These are phyloP conservation scores for Leptopterna dolabrata DNA, from an alignment of 2,888 invertebrate species.

Conservation along the genomic window DNA sequence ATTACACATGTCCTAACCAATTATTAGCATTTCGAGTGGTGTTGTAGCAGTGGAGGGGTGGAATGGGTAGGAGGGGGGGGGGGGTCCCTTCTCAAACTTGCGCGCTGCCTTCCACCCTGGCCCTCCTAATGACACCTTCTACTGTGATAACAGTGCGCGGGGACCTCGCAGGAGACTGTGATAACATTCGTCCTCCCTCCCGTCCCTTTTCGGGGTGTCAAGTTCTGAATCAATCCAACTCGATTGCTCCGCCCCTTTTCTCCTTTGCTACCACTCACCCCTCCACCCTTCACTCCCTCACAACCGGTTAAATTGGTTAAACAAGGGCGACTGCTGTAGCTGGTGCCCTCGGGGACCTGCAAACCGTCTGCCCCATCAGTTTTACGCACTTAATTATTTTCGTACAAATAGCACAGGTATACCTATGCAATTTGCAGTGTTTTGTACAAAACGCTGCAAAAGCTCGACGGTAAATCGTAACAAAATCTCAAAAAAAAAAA, in stretches of 20 bases:
- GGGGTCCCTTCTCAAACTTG: conserved; percentile 22
- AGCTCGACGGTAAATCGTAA: no score
- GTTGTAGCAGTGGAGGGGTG: no score
- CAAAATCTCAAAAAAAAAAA: no score
- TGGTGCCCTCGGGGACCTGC: no score
- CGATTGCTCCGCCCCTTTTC: conserved; percentile 7
- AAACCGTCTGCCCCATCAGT: no score
- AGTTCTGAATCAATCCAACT: conserved; percentile 43
- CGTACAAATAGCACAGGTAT: no score
- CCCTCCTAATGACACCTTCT: conserved; percentile 15
- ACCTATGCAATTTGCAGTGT: no score
- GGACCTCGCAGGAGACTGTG: conserved; percentile 15
- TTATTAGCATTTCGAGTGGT: conserved; percentile 38
- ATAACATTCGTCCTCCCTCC: background rate
- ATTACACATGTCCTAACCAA: conserved; percentile 53
- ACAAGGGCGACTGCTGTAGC: background rate
- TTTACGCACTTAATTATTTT: no score
- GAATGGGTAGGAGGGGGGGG: no score
- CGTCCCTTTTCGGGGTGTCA: conserved; percentile 4
- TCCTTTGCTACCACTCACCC: background rate
- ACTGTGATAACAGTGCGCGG: conserved; percentile 24
- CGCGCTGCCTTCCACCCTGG: conserved; percentile 14
- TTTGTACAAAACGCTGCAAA: no score
- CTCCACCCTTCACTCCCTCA: no score
- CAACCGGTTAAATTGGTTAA: background rate